Conservation (phyloP, 2,888 invertebrate genomes). For the Apamea sordens region DNA sequence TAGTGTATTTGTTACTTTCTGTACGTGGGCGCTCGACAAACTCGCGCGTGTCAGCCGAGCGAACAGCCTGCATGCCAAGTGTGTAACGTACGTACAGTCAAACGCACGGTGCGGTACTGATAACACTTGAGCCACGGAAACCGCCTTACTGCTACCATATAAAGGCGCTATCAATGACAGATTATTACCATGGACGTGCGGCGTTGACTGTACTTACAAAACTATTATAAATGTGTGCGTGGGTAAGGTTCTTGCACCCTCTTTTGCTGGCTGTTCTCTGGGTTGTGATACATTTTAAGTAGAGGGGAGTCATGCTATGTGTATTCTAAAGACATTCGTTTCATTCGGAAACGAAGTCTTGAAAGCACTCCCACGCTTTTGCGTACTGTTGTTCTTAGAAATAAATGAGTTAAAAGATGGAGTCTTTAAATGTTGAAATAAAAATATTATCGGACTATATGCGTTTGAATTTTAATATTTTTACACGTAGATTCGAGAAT, state of each 20-base stretch:
- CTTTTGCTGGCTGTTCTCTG: conserved; percentile 36
- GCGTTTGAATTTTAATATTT: conserved; percentile 53
- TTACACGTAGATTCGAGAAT: conserved; percentile 38
- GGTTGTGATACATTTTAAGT: conserved; percentile 31
- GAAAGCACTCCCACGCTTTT: conserved; percentile 21
- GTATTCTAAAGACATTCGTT: conserved; percentile 39
- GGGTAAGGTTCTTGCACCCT: neutral
- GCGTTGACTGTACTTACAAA: conserved; percentile 16
- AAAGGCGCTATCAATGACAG: neutral
- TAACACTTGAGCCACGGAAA: neutral
- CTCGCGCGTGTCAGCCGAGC: conserved; percentile 15
- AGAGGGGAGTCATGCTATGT: conserved; percentile 28
- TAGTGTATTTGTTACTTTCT: conserved; percentile 19
- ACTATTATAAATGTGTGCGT: conserved; percentile 5
- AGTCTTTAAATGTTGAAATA: conserved; percentile 58
- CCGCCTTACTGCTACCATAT: neutral
- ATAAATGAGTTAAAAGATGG: conserved; percentile 45
- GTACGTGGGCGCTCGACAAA: conserved; percentile 58
- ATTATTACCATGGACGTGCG: neutral
- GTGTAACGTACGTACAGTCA: neutral
- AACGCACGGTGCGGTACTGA: neutral
- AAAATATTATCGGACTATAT: conserved; percentile 52
- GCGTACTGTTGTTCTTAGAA: conserved; percentile 51
- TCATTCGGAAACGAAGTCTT: conserved; percentile 45
- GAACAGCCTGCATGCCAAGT: conserved; percentile 8